These are phyloP conservation scores for Leptocoma aspasia DNA, from an alignment of 2,113 vertebrate species.

Conservation along the genomic window DNA sequence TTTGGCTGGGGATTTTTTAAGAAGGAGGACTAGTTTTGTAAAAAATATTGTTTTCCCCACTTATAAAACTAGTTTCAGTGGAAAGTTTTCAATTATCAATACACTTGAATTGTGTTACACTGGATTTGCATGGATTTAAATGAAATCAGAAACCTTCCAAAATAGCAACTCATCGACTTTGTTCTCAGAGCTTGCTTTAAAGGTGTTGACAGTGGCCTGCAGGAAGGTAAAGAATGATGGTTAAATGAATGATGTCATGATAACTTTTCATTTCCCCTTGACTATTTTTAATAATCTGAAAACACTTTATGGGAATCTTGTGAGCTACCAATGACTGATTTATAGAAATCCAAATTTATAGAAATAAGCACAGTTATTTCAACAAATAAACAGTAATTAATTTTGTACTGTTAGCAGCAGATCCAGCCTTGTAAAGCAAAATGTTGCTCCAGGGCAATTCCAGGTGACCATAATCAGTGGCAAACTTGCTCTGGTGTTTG, in stretches of 20 bases:
- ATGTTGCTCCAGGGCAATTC: background rate
- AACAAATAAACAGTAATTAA: background rate
- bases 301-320: background rate
- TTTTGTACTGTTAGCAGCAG: background rate
- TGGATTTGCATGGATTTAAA: background rate
- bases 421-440: background rate
- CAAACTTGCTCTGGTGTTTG: background rate
- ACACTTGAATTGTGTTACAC: background rate
- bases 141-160: background rate
- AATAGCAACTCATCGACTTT: background rate
- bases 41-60: background rate
- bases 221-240: background rate
- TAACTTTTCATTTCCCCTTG: background rate
- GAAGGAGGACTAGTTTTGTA: background rate
- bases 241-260: background rate
- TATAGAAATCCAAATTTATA: background rate
- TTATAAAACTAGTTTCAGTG: background rate
- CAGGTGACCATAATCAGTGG: background rate
- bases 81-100: background rate
- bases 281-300: background rate
- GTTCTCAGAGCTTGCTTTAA: background rate
- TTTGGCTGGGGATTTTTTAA: background rate
- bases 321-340: background rate
- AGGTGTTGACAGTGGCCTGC: background rate
- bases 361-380: background rate